Evolutionary conservation across 2,797 vertebrate genomes (phyloP).

Genomic region (Trichosurus vulpecula): DNA sequence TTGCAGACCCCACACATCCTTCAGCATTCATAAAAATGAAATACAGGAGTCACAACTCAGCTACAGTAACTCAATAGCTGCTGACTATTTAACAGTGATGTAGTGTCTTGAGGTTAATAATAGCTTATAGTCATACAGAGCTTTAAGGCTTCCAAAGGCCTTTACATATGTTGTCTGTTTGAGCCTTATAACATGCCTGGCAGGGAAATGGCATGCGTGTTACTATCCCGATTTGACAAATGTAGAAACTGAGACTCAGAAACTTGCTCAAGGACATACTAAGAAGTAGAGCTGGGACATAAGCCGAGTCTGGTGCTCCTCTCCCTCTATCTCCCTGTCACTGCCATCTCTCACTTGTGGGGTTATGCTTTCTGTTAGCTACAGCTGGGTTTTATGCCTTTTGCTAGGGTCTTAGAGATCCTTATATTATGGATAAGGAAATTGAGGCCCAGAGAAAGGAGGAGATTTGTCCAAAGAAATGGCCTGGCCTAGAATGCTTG

Average conservation of each 20-base stretch:
- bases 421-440: neutral
- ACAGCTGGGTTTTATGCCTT: neutral
- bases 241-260: neutral
- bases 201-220: neutral
- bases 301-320: neutral
- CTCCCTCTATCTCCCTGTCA: neutral
- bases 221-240: neutral
- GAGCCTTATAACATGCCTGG: neutral
- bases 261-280: neutral
- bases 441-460: neutral
- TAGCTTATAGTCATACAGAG: neutral
- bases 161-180: neutral
- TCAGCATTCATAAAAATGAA: neutral
- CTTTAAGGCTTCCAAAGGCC: neutral
- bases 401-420: neutral
- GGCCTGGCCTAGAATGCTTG: neutral
- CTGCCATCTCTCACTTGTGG: neutral
- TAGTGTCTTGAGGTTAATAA: neutral
- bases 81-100: neutral
- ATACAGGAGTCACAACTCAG: neutral
- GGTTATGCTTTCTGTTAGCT: neutral
- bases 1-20: neutral
- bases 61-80: neutral
- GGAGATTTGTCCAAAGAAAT: neutral
- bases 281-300: neutral